Evolutionary conservation across 2,888 invertebrate genomes (phyloP).

Genomic region (Clistopyga incitator): DNA sequence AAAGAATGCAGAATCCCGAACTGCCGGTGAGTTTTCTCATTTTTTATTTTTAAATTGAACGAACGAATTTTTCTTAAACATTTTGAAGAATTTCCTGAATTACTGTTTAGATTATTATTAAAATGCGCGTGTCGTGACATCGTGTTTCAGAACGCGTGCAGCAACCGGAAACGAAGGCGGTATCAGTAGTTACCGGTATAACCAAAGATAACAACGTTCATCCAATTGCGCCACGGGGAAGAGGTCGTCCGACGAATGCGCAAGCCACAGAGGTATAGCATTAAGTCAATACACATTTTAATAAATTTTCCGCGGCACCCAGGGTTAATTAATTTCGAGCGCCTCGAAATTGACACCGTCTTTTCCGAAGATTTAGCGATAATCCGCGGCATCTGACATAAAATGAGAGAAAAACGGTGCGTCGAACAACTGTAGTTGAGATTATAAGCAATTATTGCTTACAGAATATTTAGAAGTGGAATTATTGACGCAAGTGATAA

Average conservation of each 20-base stretch:
- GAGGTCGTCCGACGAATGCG: conserved; percentile 75
- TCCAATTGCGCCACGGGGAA: conserved; percentile 71
- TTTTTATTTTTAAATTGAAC: conserved; percentile 12
- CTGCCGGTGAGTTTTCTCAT: conserved; percentile 69
- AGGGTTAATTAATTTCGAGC: background rate
- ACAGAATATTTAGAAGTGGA: background rate
- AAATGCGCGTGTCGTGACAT: conserved; percentile 17
- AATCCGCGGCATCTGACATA: background rate
- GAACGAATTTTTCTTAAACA: no score
- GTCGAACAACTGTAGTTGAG: conserved; percentile 23
- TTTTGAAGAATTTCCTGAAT: no score
- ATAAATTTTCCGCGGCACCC: conserved; percentile 10
- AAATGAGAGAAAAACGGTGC: conserved; percentile 4
- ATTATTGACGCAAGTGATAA: conserved; percentile 42
- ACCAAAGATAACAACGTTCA: conserved; percentile 75
- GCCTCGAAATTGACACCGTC: conserved; percentile 33
- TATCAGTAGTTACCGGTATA: conserved; percentile 70
- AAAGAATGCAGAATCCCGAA: conserved; percentile 70
- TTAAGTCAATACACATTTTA: conserved; percentile 67
- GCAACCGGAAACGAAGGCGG: conserved; percentile 73
- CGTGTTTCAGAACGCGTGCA: conserved; percentile 69
- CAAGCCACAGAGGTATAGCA: conserved; percentile 81
- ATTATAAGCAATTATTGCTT: conserved; percentile 40
- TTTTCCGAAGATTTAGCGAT: conserved; percentile 40
- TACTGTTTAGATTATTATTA: background rate